phyloP scores from a whole-genome alignment of 2,113 vertebrate species.

The Vombatus ursinus region DNA sequence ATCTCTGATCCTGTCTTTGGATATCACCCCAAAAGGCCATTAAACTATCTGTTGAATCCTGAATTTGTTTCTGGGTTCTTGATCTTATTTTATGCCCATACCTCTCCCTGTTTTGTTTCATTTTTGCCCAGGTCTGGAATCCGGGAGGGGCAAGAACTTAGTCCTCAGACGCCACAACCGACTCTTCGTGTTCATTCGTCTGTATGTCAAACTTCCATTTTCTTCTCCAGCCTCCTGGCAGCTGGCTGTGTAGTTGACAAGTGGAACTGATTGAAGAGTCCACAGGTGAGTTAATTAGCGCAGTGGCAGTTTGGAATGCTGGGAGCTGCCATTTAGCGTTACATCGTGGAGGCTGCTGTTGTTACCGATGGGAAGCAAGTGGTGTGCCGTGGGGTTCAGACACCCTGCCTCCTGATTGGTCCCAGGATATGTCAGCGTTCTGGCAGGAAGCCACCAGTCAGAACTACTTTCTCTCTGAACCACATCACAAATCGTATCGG shows the following conservation, averaged over 20 bases:
- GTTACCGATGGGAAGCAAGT: not conserved
- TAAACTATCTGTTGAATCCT: not conserved
- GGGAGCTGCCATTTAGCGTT: fast-evolving
- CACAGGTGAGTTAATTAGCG: not conserved
- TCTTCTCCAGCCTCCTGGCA: not conserved
- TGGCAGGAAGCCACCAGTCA: not conserved
- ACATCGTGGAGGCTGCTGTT: not conserved
- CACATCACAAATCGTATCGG: not conserved
- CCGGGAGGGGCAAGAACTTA: not conserved
- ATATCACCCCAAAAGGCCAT: not conserved
- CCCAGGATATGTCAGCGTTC: not conserved
- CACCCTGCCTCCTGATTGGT: not conserved
- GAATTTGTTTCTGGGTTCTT: not conserved
- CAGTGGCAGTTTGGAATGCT: not conserved
- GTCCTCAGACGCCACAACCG: not conserved
- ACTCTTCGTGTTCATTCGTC: not conserved
- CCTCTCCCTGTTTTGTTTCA: not conserved
- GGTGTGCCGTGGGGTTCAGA: not conserved
- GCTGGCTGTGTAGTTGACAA: not conserved
- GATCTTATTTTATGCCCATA: not conserved
- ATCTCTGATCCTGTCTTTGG: not conserved
- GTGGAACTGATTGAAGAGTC: not conserved
- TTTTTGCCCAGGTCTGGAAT: not conserved
- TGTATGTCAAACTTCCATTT: conserved; percentile 1
- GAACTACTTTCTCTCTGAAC: not conserved